These are phyloP conservation scores for Drosophila sordidula DNA, from an alignment of 2,888 invertebrate genomes.

Conservation along the genomic window DNA sequence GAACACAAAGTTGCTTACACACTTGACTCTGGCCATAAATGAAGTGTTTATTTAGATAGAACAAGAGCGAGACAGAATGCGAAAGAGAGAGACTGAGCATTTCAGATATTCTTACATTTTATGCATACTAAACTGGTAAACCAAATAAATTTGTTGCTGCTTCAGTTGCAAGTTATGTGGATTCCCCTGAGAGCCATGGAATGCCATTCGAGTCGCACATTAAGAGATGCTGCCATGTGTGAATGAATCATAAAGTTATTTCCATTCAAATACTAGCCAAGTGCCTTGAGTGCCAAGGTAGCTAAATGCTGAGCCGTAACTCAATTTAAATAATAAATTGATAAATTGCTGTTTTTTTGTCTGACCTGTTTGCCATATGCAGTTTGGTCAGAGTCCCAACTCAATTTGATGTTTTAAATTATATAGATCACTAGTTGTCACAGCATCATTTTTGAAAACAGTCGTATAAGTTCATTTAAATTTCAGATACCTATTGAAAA, in stretches of 20 bases:
- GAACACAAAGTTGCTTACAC: conserved; percentile 39
- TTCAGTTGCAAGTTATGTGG: conserved; percentile 9
- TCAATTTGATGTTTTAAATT: conserved; percentile 1
- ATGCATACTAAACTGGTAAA: conserved; percentile 34
- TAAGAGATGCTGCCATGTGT: conserved; percentile 15
- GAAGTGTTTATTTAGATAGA: conserved; percentile 55
- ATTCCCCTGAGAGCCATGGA: conserved; percentile 2
- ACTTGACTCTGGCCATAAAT: conserved; percentile 48
- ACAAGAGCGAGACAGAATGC: not conserved
- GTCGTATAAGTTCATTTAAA: too few relatives aligned
- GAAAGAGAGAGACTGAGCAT: conserved; percentile 4
- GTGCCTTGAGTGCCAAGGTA: conserved; percentile 8
- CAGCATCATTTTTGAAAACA: too few relatives aligned
- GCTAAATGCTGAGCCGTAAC: conserved; percentile 21
- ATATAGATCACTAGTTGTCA: conserved; percentile 4
- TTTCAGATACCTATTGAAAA: too few relatives aligned
- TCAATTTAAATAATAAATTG: conserved; percentile 46
- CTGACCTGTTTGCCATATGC: conserved; percentile 1
- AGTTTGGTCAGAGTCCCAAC: not conserved
- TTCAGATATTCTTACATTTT: conserved; percentile 45
- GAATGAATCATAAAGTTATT: conserved; percentile 40
- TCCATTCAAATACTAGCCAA: conserved; percentile 36
- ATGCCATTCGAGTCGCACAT: conserved; percentile 1
- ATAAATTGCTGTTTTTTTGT: conserved; percentile 4
- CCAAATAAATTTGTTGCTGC: conserved; percentile 31